phyloP scores from a whole-genome alignment of 2,797 vertebrate species.

The Triplophysa yarkandensis region DNA sequence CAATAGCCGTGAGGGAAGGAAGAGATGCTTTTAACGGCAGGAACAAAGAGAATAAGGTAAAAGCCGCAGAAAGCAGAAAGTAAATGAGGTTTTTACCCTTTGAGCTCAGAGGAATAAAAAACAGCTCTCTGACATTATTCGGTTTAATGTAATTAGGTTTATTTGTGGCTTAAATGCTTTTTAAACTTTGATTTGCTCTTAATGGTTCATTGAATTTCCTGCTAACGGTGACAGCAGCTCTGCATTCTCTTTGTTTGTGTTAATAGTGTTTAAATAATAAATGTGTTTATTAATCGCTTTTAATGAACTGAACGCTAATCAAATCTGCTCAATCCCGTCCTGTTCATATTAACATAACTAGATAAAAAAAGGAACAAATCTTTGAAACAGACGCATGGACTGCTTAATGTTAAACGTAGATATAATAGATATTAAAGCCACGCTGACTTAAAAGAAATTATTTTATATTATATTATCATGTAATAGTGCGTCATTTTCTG shows the following conservation, averaged over 20 bases:
- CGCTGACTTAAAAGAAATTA: too few species aligned
- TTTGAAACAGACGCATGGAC: not conserved
- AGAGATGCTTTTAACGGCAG: conserved; percentile 64
- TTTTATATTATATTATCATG: too few species aligned
- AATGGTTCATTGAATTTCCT: not conserved
- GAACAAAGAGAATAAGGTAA: conserved; percentile 72
- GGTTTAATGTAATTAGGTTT: conserved; percentile 7
- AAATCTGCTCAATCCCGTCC: not conserved
- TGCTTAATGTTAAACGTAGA: not conserved
- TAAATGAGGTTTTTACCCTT: conserved; percentile 7
- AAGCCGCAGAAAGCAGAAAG: not conserved
- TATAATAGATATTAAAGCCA: too few species aligned
- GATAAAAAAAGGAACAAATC: not conserved
- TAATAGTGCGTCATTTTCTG: too few species aligned
- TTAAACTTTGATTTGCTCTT: conserved; percentile 8
- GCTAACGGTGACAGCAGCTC: not conserved
- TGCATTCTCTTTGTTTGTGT: not conserved
- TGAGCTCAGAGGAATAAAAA: conserved; percentile 12
- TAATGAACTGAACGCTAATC: not conserved
- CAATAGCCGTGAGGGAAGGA: conserved; percentile 67
- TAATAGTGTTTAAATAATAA: conserved; percentile 1
- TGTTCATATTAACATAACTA: not conserved
- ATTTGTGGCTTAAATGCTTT: not conserved
- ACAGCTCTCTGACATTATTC: conserved; percentile 2
- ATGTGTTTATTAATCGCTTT: not conserved